A percentile compares a stretch with the other conserved stretches of the same genome.
phyloP scores from a whole-genome alignment of 1,140 invertebrate species.

The Drosophila pandora region DNA sequence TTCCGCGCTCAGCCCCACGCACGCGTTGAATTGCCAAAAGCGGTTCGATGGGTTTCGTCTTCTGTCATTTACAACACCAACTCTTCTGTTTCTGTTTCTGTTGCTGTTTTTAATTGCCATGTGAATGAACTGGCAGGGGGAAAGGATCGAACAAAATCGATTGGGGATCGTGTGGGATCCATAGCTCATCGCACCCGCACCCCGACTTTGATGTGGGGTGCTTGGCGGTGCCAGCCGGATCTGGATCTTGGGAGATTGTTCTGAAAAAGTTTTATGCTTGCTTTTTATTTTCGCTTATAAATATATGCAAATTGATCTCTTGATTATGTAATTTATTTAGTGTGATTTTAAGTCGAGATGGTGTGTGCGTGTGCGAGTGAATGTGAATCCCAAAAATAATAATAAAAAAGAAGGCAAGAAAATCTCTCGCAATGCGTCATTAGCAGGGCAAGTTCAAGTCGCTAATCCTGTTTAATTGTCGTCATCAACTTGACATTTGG shows the following conservation, averaged over 20 bases:
- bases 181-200: slow-evolving; percentile 23
- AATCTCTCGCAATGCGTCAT: slow-evolving; percentile 40
- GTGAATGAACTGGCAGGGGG: slow-evolving; percentile 70
- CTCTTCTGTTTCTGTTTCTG: slow-evolving; percentile 11
- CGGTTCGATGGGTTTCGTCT: slow-evolving; percentile 35
- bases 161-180: too few relatives aligned
- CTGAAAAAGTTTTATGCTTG: slow-evolving; percentile 57
- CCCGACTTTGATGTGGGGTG: slow-evolving; percentile 35
- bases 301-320: slow-evolving; percentile 69
- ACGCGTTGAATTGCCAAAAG: slow-evolving; percentile 46
- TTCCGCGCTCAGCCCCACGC: slow-evolving; percentile 64
- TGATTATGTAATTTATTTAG: slow-evolving; percentile 73
- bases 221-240: slow-evolving; percentile 77
- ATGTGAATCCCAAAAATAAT: slow-evolving; percentile 20
- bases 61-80: slow-evolving; percentile 23
- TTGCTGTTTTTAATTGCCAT: slow-evolving; percentile 55
- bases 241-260: slow-evolving; percentile 41
- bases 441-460: slow-evolving; percentile 61
- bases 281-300: slow-evolving; percentile 74
- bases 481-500: slow-evolving; percentile 53
- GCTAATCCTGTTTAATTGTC: slow-evolving; percentile 56
- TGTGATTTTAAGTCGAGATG: slow-evolving; percentile 2
- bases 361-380: neutral
- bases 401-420: neutral
- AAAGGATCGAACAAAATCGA: slow-evolving; percentile 51